phyloP scores from a whole-genome alignment of 2,888 invertebrate genomes.

The Torymus auratus region DNA sequence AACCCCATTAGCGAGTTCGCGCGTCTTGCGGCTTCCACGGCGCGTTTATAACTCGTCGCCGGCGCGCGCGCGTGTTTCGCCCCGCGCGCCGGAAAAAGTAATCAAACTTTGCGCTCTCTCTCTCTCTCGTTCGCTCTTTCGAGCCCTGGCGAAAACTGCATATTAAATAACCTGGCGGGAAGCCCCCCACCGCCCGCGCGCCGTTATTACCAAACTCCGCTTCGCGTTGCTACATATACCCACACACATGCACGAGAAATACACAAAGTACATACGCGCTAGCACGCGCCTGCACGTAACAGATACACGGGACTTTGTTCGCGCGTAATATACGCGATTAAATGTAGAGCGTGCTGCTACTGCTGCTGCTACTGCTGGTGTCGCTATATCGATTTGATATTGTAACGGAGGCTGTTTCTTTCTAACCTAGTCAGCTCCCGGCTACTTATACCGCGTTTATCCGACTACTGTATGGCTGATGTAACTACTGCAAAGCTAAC shows the following conservation, averaged over 20 bases:
- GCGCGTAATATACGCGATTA: slow-evolving; percentile 38
- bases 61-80: not conserved
- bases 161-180: slow-evolving; percentile 36
- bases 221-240: not conserved
- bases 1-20: slow-evolving; percentile 36
- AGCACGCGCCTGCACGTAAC: not conserved
- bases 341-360: slow-evolving; percentile 29
- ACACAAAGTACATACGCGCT: no score
- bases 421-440: slow-evolving; percentile 58
- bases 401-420: slow-evolving; percentile 61
- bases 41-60: slow-evolving; percentile 27
- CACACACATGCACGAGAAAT: no score
- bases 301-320: not conserved
- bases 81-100: slow-evolving; percentile 35
- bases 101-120: slow-evolving; percentile 47
- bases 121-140: not conserved
- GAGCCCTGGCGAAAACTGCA: slow-evolving; percentile 40
- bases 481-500: slow-evolving; percentile 60
- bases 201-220: not conserved
- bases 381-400: slow-evolving; percentile 58
- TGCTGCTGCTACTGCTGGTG: not conserved
- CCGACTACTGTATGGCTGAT: slow-evolving; percentile 56
- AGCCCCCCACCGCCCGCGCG: not conserved
- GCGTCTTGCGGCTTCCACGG: slow-evolving; percentile 6
- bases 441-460: slow-evolving; percentile 62